These are phyloP conservation scores for Hemithea aestivaria DNA, from an alignment of 2,888 invertebrate genomes.

Conservation along the genomic window DNA sequence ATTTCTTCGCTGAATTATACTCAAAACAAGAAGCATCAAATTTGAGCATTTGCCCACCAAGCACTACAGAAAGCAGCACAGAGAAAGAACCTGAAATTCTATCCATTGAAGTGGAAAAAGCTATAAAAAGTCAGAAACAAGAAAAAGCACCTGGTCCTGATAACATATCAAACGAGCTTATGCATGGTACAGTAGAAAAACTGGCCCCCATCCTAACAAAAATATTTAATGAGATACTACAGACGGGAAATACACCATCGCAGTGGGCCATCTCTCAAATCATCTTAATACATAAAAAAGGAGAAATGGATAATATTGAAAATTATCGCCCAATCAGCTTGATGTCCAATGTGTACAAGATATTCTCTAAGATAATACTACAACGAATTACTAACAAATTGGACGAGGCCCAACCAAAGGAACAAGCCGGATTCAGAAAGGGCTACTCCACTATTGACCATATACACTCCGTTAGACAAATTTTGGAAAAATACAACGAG, in stretches of 20 bases:
- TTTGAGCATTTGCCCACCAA: too few relatives aligned
- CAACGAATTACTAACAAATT: neutral
- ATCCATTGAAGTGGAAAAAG: slow-evolving; percentile 10
- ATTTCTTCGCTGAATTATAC: slow-evolving; percentile 12
- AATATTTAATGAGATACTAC: slow-evolving; percentile 12
- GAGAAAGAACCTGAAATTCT: neutral
- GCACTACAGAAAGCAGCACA: too few relatives aligned
- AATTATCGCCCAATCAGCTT: slow-evolving; percentile 11
- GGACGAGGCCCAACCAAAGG: slow-evolving; percentile 14
- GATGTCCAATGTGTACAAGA: slow-evolving; percentile 9
- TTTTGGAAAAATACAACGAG: slow-evolving; percentile 14
- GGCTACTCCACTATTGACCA: slow-evolving; percentile 14
- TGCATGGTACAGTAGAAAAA: slow-evolving; percentile 1
- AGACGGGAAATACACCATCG: neutral
- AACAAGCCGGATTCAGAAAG: slow-evolving; percentile 17
- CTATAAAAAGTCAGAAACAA: slow-evolving; percentile 13
- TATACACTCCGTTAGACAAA: slow-evolving; percentile 11
- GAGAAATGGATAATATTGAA: neutral
- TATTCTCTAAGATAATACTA: slow-evolving; percentile 3
- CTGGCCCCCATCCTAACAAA: neutral
- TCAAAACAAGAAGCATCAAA: neutral
- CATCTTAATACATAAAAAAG: slow-evolving; percentile 12
- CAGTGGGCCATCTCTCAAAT: slow-evolving; percentile 8
- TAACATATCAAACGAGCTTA: slow-evolving; percentile 10
- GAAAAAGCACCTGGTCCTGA: slow-evolving; percentile 18